These are phyloP conservation scores for Thermophis baileyi DNA, from an alignment of 2,113 vertebrate genomes.

Conservation along the genomic window DNA sequence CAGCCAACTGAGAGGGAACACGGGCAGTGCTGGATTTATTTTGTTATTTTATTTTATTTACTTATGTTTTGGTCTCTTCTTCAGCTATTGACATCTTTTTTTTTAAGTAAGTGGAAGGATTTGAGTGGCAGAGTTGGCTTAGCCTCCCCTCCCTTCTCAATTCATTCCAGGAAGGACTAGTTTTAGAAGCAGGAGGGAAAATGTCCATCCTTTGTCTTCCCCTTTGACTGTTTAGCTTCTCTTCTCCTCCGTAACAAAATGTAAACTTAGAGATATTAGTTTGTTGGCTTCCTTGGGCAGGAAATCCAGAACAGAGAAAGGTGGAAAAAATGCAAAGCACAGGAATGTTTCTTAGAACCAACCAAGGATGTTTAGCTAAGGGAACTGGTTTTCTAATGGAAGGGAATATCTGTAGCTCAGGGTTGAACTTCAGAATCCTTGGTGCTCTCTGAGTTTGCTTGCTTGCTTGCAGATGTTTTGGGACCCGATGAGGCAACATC, in stretches of 20 bases:
- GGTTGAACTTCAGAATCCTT: too few relatives aligned
- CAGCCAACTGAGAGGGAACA: too few relatives aligned
- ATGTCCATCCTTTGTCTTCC: not conserved
- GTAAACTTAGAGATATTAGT: not conserved
- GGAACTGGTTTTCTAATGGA: not conserved
- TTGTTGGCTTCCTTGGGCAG: not conserved
- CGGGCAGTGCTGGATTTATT: too few relatives aligned
- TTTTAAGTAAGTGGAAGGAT: not conserved
- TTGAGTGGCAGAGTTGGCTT: not conserved
- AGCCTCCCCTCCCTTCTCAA: not conserved
- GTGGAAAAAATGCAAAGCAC: not conserved
- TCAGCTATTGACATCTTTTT: not conserved
- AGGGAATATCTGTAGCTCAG: too few relatives aligned
- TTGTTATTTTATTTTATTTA: too few relatives aligned
- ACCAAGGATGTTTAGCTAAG: not conserved
- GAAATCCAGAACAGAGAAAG: not conserved
- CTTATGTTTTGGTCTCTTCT: not conserved
- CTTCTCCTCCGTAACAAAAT: not conserved
- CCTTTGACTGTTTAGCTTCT: not conserved
- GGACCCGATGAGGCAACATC: too few relatives aligned
- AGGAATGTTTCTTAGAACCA: not conserved
- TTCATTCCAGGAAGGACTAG: not conserved
- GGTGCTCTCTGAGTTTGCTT: too few relatives aligned
- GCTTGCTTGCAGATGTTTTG: too few relatives aligned
- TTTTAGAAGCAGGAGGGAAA: not conserved